These are phyloP conservation scores for Orchesellides sinensis DNA, from an alignment of 2,888 invertebrate species.

Conservation along the genomic window DNA sequence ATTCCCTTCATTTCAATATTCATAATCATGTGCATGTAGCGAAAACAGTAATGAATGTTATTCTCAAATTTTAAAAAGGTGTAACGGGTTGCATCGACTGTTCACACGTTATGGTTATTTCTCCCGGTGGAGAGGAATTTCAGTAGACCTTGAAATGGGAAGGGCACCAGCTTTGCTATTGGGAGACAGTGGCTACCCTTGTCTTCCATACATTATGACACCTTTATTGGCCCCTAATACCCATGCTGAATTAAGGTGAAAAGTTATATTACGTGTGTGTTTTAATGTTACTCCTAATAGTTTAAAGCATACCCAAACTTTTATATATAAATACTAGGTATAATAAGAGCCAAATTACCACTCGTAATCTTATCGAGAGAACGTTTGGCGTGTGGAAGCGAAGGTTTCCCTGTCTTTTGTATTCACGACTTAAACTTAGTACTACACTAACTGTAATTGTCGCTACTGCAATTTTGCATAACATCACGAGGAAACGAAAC, in stretches of 20 bases:
- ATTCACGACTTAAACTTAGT: conserved; percentile 22
- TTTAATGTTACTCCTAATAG: neutral
- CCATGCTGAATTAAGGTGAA: neutral
- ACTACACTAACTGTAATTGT: conserved; percentile 42
- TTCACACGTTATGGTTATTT: conserved; percentile 42
- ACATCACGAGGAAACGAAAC: conserved; percentile 8
- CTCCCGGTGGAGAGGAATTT: conserved; percentile 46
- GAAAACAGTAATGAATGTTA: neutral
- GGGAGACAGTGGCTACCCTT: conserved; percentile 51
- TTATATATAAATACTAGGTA: conserved; percentile 27
- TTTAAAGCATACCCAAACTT: no score
- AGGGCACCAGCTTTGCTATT: conserved; percentile 31
- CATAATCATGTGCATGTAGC: neutral
- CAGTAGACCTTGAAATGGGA: neutral
- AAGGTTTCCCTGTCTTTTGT: conserved; percentile 37
- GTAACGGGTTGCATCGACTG: conserved; percentile 55
- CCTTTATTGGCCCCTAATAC: conserved; percentile 14
- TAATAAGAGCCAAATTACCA: conserved; percentile 31
- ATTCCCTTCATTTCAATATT: neutral
- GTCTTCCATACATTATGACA: conserved; percentile 35
- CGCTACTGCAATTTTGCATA: conserved; percentile 48
- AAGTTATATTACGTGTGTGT: neutral
- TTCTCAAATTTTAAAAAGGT: conserved; percentile 1
- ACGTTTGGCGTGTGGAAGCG: conserved; percentile 52
- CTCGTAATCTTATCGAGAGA: conserved; percentile 43